Evolutionary conservation across 2,888 invertebrate genomes (phyloP).

Genomic region (Eulithis testata): DNA sequence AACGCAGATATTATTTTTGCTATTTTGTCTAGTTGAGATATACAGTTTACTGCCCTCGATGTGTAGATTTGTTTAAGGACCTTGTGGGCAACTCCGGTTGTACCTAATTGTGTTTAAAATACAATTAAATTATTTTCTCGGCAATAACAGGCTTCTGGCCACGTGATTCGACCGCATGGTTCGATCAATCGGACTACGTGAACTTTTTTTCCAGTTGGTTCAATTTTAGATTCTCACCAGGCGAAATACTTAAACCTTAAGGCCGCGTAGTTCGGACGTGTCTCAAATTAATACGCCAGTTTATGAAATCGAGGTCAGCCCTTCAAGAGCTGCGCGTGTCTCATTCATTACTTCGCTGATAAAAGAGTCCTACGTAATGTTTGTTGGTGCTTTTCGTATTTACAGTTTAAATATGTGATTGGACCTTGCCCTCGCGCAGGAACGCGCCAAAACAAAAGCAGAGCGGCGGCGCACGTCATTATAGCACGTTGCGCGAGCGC

Average conservation of each 20-base stretch:
- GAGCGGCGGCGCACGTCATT: slow-evolving; percentile 55
- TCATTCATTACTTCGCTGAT: slow-evolving; percentile 52
- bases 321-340: slow-evolving; percentile 31
- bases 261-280: background rate
- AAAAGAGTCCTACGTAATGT: slow-evolving; percentile 44
- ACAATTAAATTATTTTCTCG: too few relatives aligned
- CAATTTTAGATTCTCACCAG: too few relatives aligned
- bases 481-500: slow-evolving; percentile 60
- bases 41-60: too few relatives aligned
- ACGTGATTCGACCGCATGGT: too few relatives aligned
- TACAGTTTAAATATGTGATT: slow-evolving; percentile 58
- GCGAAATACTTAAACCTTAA: too few relatives aligned
- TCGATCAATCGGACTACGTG: too few relatives aligned
- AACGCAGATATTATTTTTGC: background rate
- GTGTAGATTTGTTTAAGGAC: too few relatives aligned
- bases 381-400: slow-evolving; percentile 53
- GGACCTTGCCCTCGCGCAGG: slow-evolving; percentile 73
- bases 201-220: too few relatives aligned
- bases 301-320: slow-evolving; percentile 26
- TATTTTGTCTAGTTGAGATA: background rate
- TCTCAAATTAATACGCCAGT: slow-evolving; percentile 11
- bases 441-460: slow-evolving; percentile 67
- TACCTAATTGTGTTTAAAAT: too few relatives aligned
- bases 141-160: too few relatives aligned
- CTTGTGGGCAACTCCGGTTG: too few relatives aligned